Base-by-base conservation (phyloP, 2,888 invertebrate genomes). In the Tetanocera ferruginea region DNA sequence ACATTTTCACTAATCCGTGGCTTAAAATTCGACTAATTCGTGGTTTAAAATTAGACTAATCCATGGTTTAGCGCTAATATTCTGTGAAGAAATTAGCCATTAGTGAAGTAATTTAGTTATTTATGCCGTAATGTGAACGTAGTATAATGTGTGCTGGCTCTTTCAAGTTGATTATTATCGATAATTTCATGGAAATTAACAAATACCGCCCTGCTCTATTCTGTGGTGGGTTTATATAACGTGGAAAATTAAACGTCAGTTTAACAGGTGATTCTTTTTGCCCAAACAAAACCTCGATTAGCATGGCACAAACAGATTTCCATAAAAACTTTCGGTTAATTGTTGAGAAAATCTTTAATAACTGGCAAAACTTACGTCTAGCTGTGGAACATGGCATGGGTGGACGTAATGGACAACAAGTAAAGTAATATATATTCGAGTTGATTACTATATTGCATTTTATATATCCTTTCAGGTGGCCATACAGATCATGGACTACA, bases 321-420 rank as follows among this genome's bases (percentile, higher is more conserved):
- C 78, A 81, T 19, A 84, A 84, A 67, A 84, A 88, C 80, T 93
- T 93, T 85, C 91, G 91, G 81, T 90, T 91, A 78, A 90, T 93
- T 81, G 93, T 94, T 8, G 93, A 94, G 85, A 91, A 92, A 83
- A 91, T 94, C 67, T 92, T 94, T 78, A 94, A 93, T 83, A 93
- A 93, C 85, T 95, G 94, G 94, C 93, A 94, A 23, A 94, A 93
- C 5, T 87, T 95, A 37, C 92, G 93, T 83, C 88, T 94, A 37
- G 94, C 94, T 49, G 94, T 94, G 0, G 94, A 94, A 88, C 93
- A 95, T 92, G 93, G 93, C 82, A 93, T 94, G 93, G 94, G 93
- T 49, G 93, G 94, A 28, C 92, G 93, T 25, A 92, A 93, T 83
- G 93, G 94, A 62, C 93, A 92, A 90, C 92, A 94, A 90, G 94